Base-by-base conservation (phyloP, 2,113 vertebrate genomes). In the Cariama cristata region DNA sequence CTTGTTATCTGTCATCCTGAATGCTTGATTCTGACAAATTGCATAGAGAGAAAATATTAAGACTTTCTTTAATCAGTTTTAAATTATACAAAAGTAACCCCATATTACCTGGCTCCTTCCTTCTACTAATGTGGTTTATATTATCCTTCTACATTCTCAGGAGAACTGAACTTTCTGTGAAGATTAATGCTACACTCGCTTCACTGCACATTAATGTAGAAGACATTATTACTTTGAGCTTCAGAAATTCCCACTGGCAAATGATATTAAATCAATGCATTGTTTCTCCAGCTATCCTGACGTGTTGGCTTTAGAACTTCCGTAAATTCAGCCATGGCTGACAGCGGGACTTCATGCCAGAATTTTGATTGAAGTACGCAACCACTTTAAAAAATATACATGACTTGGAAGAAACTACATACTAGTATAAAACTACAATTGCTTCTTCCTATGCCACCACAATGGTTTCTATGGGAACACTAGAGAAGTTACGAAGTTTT, bases 161-260 rank as follows among this genome's bases (percentile, higher is more conserved):
- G 90, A 93, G 77, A 96, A 86, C 47, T 90, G 77, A 98, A 93
- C 72, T 92, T 97, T 97, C 93, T 88, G 33, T 92, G 88, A 98
- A 97, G 96, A 98, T 96, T 95, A 97, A 98, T 97, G 88, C n/a
- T 87, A 66, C 56, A 63, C 71, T 96, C 84, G 93, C 85, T 96
- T 97, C 84, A 95, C 58, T 93, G 84, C 69, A 98, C 96, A 95
- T 96, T 97, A 96, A 95, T 69, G 83, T 63, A 84, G 62, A 97
- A 95, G 90, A 87, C 45, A 71, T 92, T 94, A 96, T 97, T 97
- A 95, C 66, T 95, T 63, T 90, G 83, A 97, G 92, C 88, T 93
- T 66, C 75, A 94, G 83, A 67, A 97, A 96, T 93, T 97, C 92
- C 92, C 95, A 79, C 72, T 58, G 75, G 93, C 81, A 95, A 96